Base-by-base conservation (phyloP, 2,888 invertebrate species). In the Tenodera sinensis region DNA sequence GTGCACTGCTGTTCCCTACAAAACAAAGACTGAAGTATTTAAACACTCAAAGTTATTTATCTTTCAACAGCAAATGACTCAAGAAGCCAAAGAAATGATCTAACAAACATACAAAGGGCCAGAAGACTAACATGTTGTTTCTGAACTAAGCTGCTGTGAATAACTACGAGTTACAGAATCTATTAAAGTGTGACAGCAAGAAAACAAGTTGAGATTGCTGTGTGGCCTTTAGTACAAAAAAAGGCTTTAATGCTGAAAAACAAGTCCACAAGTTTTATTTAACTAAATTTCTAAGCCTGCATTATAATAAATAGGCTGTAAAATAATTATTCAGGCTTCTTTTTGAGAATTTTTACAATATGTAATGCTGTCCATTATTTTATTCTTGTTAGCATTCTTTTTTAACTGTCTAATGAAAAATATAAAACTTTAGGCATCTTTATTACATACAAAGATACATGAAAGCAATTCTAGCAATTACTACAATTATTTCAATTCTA, bases 1-100 rank as follows among this genome's bases (percentile, higher is more conserved):
- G 91, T 15, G 90, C 28, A 85, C 87, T 89, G 86, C 88, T 71
- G 34, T 84, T 90, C 30, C 89, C 89, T 88, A 28, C 20, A 54
- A 14, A 28, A 71, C 3, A 88, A 84, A 28, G 25, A 27, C 6
- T 42, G 15, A 30, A n/a, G 0, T 20, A 34, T 20, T 47, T 34
- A 85, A n/a, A 20, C n/a, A 15, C n/a, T 20, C 34, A 25, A 85
- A 20, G 6, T 8, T 25, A 71, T 71, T 71, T 71, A 89, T 83
- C 30, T 20, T 83, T 42, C 12, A 42, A 42, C 42, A 42, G 25
- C 85, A 85, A 34, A 34, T 84, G 20, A 34, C 2, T 14, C 85
- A 85, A 6, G n/a, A 85, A 83, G 12, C 28, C 27, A 9, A 83
- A 83, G 14, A 83, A 83, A 83, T 30, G 15, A 28, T 83, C 8